These are phyloP conservation scores for Ia io DNA, from an alignment of 2,113 vertebrate species.

Conservation along the genomic window DNA sequence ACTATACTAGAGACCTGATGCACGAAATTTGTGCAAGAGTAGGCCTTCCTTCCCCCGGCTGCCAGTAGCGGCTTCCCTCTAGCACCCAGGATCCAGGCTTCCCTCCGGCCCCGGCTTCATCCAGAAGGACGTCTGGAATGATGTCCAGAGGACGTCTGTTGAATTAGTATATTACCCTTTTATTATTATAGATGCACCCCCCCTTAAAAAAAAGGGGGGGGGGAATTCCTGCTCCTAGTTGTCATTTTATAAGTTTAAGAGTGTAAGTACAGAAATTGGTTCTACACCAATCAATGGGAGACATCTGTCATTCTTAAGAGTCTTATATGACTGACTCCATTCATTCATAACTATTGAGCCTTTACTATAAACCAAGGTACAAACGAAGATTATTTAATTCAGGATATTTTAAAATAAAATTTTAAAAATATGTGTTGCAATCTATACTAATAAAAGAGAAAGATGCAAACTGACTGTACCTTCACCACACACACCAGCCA, in stretches of 20 bases:
- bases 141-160: no score
- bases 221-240: neutral
- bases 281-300: neutral
- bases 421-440: neutral
- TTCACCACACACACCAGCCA: no score
- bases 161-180: no score
- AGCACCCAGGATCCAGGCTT: no score
- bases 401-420: neutral
- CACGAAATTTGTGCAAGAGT: no score
- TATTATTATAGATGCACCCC: neutral
- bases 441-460: neutral
- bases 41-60: no score
- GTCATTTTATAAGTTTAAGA: neutral
- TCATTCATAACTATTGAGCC: constrained; percentile 29
- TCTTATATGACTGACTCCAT: neutral
- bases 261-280: neutral
- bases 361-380: neutral
- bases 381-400: neutral
- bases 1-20: no score
- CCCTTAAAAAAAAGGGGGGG: neutral
- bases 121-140: no score
- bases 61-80: no score
- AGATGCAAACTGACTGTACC: no score
- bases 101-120: no score
- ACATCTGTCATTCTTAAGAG: neutral